A percentile compares a stretch with the other conserved stretches of the same genome.
Evolutionary conservation across 2,797 vertebrate genomes (phyloP).

Genomic region (Rhinichthys osculus): DNA sequence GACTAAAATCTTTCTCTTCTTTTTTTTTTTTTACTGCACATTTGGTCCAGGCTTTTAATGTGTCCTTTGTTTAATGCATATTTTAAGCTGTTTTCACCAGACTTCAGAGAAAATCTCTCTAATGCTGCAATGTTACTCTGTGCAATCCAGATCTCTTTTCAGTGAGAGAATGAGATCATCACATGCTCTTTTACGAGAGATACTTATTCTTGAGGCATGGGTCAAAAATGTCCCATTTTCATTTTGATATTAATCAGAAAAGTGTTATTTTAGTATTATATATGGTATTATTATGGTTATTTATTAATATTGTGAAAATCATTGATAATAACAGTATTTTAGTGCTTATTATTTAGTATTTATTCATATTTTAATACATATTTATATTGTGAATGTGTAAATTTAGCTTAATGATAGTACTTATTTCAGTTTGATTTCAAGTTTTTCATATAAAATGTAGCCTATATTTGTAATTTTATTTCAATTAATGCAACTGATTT

Average conservation of each 20-base stretch:
- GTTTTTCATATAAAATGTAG: not conserved
- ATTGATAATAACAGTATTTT: not conserved
- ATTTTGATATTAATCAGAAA: not conserved
- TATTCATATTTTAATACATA: not conserved
- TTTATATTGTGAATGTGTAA: not conserved
- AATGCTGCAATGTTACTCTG: slow-evolving; percentile 5
- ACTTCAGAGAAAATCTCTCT: slow-evolving; percentile 7
- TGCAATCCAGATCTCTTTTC: not conserved
- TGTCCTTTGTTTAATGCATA: slow-evolving; percentile 30
- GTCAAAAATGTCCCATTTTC: not conserved
- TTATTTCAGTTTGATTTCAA: too few relatives aligned
- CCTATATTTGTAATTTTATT: not conserved
- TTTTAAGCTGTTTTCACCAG: slow-evolving; percentile 20
- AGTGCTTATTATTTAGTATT: not conserved
- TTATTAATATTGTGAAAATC: not conserved
- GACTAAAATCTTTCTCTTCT: not conserved
- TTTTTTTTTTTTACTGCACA: not conserved
- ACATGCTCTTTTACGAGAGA: not conserved
- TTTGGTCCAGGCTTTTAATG: slow-evolving; percentile 30
- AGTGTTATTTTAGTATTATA: not conserved
- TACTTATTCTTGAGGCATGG: not conserved
- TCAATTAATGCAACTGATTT: not conserved
- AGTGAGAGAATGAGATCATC: not conserved
- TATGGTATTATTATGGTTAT: not conserved
- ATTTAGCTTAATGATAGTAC: too few relatives aligned